Base-by-base conservation (phyloP, 1,140 invertebrate genomes). In the Drosophila eugracilis region DNA sequence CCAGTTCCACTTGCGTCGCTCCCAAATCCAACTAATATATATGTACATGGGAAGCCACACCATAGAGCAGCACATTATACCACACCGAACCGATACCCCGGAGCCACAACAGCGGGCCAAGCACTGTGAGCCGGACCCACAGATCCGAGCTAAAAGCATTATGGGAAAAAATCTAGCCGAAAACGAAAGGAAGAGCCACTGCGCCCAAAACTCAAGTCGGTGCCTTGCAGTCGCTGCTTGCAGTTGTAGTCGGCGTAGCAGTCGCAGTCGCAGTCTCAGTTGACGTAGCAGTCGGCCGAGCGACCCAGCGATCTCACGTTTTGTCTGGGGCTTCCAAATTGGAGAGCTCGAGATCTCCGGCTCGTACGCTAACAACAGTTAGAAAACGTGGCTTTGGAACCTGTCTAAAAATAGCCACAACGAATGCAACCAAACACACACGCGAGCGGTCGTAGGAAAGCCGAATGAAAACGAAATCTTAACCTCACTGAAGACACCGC, bases 361-460 rank as follows among this genome's bases (percentile, higher is more conserved):
- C 36, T 54, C 50, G 89, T 90, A 89, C 84, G 73, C 84, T 72
- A 90, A 80, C 73, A 90, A 89, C 84, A 89, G 84, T 89, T 89
- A 89, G 85, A 89, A 89, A 89, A 89, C 84, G 85, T 89, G 84
- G 85, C 84, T 89, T 89, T 77, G 78, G 75, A 89, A 90, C 86
- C 86, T 90, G 86, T 89, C 84, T 89, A 89, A 89, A 89, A 89
- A 89, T 89, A 89, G 84, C 84, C 83, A 67, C 81, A 75, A 30
- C 81, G 83, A 86, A 81, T 81, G 72, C 76, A 86, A 62, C 73
- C 65, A 58, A 86, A 49, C 65, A 70, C 49, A 58, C 65, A 70
- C 49, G 54, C 59, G 49, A 73, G 30, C 15, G 39, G 42, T 52
- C 37, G 21, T 55, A 52, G 70, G 30, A 42, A 32, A 62, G 50